Percentiles rank a stretch among this genome's conserved stretches.
phyloP scores from a whole-genome alignment of 2,888 invertebrate genomes.

The Ochropleura plecta region DNA sequence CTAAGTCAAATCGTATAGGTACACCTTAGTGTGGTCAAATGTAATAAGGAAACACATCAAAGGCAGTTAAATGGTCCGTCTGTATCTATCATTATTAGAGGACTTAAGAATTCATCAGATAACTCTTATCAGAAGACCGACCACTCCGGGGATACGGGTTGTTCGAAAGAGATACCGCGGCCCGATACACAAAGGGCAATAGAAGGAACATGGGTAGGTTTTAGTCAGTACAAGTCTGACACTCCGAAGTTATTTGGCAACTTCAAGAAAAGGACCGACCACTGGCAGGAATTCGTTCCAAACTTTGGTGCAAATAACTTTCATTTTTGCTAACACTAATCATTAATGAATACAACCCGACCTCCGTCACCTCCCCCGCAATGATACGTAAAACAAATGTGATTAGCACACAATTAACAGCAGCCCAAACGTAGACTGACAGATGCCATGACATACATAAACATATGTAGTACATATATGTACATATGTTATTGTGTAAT shows the following conservation, averaged over 20 bases:
- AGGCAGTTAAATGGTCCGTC: neutral
- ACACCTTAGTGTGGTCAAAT: neutral
- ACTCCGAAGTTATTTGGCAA: no score
- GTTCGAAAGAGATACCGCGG: no score
- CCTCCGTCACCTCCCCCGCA: constrained; percentile 50
- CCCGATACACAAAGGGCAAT: no score
- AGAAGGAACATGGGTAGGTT: no score
- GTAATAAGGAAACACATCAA: neutral
- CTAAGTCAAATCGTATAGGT: no score
- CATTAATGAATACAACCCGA: constrained; percentile 20
- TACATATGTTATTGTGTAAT: constrained; percentile 8
- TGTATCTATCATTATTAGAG: neutral
- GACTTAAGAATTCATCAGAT: neutral
- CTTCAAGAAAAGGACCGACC: no score
- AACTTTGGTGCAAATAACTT: constrained; percentile 21
- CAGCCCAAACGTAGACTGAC: constrained; percentile 46
- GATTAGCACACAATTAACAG: constrained; percentile 61
- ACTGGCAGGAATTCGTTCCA: neutral
- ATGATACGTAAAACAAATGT: constrained; percentile 58
- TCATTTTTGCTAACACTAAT: constrained; percentile 13
- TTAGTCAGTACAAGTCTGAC: no score
- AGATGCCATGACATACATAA: constrained; percentile 56
- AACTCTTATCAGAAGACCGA: neutral
- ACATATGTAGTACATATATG: constrained; percentile 36
- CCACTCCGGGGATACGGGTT: neutral